A percentile compares a stretch with the other conserved stretches of the same genome.
Conservation (phyloP, 2,888 invertebrate species). For the Sinohyriopsis cumingii region DNA sequence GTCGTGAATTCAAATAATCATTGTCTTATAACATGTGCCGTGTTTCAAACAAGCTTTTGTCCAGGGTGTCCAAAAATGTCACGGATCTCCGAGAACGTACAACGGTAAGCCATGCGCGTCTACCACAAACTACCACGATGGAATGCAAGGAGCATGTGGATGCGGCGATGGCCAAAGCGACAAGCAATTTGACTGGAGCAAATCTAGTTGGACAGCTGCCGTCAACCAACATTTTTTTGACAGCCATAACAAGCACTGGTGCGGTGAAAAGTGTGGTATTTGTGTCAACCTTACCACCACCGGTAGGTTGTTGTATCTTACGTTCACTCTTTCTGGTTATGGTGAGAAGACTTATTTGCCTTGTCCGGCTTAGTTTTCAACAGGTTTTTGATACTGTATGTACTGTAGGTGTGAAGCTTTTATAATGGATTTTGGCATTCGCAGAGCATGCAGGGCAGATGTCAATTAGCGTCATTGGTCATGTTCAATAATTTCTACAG, state of each 20-base stretch:
- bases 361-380: too few relatives aligned
- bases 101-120: constrained; percentile 49
- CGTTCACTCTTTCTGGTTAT: too few relatives aligned
- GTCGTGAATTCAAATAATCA: too few relatives aligned
- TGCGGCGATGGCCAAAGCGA: constrained; percentile 29
- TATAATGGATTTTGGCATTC: too few relatives aligned
- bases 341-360: too few relatives aligned
- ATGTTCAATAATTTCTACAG: too few relatives aligned
- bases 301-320: constrained; percentile 19
- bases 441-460: too few relatives aligned
- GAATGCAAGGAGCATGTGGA: constrained; percentile 48
- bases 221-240: constrained; percentile 45
- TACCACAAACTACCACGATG: constrained; percentile 48
- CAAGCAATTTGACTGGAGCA: constrained; percentile 45
- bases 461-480: too few relatives aligned
- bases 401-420: too few relatives aligned
- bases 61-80: constrained; percentile 17
- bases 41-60: constrained; percentile 3
- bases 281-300: constrained; percentile 53
- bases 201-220: constrained; percentile 32
- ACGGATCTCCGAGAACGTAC: constrained; percentile 21
- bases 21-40: too few relatives aligned
- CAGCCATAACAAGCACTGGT: constrained; percentile 30
- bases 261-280: constrained; percentile 44
- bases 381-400: too few relatives aligned